Percentiles rank a stretch among this genome's conserved stretches.
Conservation (phyloP, 2,888 invertebrate genomes). For the Pandemis corylana region DNA sequence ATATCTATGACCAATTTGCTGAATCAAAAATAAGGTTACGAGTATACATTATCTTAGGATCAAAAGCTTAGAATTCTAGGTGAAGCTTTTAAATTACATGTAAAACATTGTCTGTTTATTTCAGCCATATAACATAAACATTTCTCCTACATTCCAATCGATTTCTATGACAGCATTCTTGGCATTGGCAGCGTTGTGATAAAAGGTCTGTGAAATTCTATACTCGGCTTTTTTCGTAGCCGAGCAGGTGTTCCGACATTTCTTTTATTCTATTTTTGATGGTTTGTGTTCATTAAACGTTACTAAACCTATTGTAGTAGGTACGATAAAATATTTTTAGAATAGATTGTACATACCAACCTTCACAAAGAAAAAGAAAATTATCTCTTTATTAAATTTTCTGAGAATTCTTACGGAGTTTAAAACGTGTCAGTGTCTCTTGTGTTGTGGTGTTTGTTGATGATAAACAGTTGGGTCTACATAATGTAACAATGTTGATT, state of each 20-base stretch:
- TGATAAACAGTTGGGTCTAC: too few species aligned
- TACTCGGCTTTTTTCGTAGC: slow-evolving; percentile 4
- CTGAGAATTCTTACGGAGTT: too few species aligned
- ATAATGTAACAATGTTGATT: too few species aligned
- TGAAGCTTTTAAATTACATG: too few species aligned
- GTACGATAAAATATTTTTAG: not conserved
- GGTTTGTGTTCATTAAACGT: slow-evolving; percentile 10
- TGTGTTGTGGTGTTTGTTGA: too few species aligned
- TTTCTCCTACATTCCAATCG: slow-evolving; percentile 2
- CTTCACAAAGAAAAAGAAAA: too few species aligned
- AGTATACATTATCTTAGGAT: not conserved
- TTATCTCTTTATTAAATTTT: too few species aligned
- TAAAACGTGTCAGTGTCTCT: too few species aligned
- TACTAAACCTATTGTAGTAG: not conserved
- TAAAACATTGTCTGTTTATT: not conserved
- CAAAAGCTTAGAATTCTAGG: too few species aligned
- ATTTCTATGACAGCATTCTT: slow-evolving; percentile 1
- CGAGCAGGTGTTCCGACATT: slow-evolving; percentile 7
- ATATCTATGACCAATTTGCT: not conserved
- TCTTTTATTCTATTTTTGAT: not conserved
- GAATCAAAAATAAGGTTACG: not conserved
- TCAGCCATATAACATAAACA: not conserved
- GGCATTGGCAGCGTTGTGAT: slow-evolving; percentile 15
- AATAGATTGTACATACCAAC: too few species aligned
- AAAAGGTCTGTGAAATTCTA: slow-evolving; percentile 16